phyloP scores from a whole-genome alignment of 2,888 invertebrate species.

The Cylindroiulus punctatus region DNA sequence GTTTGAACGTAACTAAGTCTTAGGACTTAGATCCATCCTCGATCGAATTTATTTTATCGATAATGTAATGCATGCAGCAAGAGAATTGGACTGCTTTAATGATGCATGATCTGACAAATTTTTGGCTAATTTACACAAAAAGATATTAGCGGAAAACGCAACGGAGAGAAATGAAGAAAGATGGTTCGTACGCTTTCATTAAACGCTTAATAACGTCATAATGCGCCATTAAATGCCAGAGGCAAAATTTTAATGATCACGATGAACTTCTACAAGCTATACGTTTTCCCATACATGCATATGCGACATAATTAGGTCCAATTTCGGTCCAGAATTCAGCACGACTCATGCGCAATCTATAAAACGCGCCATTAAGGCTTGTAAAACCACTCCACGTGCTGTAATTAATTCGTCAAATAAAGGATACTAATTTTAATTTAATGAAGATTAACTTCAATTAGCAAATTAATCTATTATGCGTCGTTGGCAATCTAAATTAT shows the following conservation, averaged over 20 bases:
- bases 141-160: background rate
- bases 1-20: background rate
- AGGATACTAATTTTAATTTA: constrained; percentile 34
- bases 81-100: background rate
- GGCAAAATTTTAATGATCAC: constrained; percentile 23
- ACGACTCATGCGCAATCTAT: constrained; percentile 20
- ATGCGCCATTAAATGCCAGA: constrained; percentile 36
- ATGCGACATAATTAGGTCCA: constrained; percentile 20
- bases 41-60: background rate
- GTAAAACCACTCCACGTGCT: constrained; percentile 8
- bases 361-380: constrained; percentile 14
- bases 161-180: background rate
- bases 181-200: constrained; percentile 8
- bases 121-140: constrained; percentile 22
- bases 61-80: background rate
- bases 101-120: constrained; percentile 42
- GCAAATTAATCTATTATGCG: constrained; percentile 38
- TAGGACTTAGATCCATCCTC: too few species aligned
- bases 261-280: constrained; percentile 38
- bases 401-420: constrained; percentile 38
- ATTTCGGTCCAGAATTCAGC: background rate
- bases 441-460: constrained; percentile 42
- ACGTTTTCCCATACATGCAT: constrained; percentile 29
- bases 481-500: constrained; percentile 16
- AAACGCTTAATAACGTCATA: constrained; percentile 42